Evolutionary conservation across 2,113 vertebrate species (phyloP).

Genomic region (Acanthochromis polyacanthus): DNA sequence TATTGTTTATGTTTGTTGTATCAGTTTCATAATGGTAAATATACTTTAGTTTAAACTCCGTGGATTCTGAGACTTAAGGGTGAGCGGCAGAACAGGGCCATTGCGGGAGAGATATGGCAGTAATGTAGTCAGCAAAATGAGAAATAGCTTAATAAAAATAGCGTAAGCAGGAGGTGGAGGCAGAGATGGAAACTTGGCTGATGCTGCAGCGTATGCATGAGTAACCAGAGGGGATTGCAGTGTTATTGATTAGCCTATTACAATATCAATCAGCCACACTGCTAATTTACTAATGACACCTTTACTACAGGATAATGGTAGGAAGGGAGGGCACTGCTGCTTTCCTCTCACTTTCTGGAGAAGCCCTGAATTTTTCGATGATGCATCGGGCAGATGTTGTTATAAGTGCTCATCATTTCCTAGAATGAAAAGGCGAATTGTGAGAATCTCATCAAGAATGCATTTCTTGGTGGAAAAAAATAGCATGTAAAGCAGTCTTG

Average conservation of each 20-base stretch:
- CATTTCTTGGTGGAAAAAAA: too few species aligned
- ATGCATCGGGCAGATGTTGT: not conserved
- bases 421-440: too few species aligned
- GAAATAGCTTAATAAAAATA: conserved; percentile 61
- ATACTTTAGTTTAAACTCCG: conserved; percentile 29
- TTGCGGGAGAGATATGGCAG: conserved; percentile 37
- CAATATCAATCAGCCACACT: conserved; percentile 67
- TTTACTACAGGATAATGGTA: conserved; percentile 38
- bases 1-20: conserved; percentile 25
- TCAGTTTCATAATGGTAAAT: conserved; percentile 45
- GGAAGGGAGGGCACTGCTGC: conserved; percentile 2
- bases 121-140: conserved; percentile 69
- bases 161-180: conserved; percentile 23
- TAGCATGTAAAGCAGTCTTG: too few species aligned
- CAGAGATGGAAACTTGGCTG: conserved; percentile 46
- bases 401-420: too few species aligned
- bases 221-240: conserved; percentile 58
- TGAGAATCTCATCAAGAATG: too few species aligned
- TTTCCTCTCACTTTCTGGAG: not conserved
- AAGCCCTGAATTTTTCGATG: not conserved
- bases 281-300: conserved; percentile 77
- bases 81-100: conserved; percentile 32
- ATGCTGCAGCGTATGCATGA: conserved; percentile 40
- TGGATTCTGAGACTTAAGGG: conserved; percentile 14
- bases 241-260: conserved; percentile 67